A percentile compares a stretch with the other conserved stretches of the same genome.
Conservation (phyloP, 2,888 invertebrate species). For the Belgica antarctica region DNA sequence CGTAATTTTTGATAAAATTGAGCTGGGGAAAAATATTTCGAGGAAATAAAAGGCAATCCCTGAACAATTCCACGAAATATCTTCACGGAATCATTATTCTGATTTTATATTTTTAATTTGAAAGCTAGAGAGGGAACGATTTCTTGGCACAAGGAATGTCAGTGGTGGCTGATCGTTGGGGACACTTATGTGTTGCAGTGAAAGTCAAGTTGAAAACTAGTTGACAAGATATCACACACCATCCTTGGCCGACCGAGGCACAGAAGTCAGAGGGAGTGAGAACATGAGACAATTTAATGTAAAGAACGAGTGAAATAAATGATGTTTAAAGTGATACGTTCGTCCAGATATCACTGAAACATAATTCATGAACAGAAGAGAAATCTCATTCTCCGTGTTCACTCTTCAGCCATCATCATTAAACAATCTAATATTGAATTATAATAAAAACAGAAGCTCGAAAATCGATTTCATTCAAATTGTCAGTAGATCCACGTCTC, state of each 20-base stretch:
- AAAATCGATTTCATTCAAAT: conserved; percentile 27
- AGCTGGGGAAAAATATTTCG: conserved; percentile 30
- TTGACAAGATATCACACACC: too few relatives aligned
- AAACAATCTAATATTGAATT: conserved; percentile 5
- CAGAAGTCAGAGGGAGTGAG: neutral
- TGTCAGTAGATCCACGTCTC: conserved; percentile 10
- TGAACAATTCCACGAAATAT: conserved; percentile 43
- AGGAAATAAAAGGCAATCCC: conserved; percentile 42
- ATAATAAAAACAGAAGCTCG: conserved; percentile 34
- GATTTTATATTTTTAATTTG: conserved; percentile 26
- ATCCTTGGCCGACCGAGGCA: neutral
- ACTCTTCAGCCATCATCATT: conserved; percentile 18
- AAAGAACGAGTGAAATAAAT: conserved; percentile 4
- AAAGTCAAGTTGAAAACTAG: too few relatives aligned
- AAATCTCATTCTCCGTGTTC: conserved; percentile 13
- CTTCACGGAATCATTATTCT: conserved; percentile 32
- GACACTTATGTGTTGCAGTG: too few relatives aligned
- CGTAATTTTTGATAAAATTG: conserved; percentile 24
- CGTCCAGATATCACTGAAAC: conserved; percentile 14
- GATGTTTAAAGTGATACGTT: conserved; percentile 14
- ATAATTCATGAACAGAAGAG: conserved; percentile 25
- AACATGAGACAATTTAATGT: conserved; percentile 34
- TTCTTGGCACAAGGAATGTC: too few relatives aligned
- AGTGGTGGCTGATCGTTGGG: too few relatives aligned
- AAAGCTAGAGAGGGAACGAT: neutral